These are phyloP conservation scores for Stichopus horrens DNA, from an alignment of 53 echinoderm and acorn worm genomes.

Conservation along the genomic window DNA sequence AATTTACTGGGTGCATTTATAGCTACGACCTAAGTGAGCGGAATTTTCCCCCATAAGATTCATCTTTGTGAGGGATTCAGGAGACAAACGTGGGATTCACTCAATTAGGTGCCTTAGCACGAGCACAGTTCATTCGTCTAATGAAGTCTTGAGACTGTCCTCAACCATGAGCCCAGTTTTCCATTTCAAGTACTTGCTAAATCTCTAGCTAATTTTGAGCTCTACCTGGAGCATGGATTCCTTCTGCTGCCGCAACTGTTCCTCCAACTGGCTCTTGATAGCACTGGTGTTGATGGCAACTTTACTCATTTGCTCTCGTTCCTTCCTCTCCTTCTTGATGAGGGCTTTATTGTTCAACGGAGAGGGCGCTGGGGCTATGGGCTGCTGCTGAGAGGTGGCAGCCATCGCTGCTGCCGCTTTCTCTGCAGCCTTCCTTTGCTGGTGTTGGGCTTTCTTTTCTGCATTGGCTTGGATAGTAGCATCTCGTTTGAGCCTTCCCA, in stretches of 20 bases:
- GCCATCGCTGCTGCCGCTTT: constrained; percentile 12
- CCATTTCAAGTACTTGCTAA: too few relatives aligned
- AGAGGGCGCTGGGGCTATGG: constrained; percentile 43
- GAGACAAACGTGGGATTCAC: too few relatives aligned
- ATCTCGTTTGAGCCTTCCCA: constrained; percentile 50
- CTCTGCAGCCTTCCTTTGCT: constrained; percentile 46
- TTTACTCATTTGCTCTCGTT: not conserved
- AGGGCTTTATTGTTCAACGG: constrained; percentile 31
- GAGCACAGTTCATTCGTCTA: too few relatives aligned
- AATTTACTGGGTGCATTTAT: too few relatives aligned
- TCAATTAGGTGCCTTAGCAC: too few relatives aligned
- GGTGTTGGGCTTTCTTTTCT: constrained; percentile 42
- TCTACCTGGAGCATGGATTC: constrained; percentile 43
- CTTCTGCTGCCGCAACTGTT: constrained; percentile 40
- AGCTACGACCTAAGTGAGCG: too few relatives aligned
- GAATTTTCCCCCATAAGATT: too few relatives aligned
- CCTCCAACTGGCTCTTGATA: constrained; percentile 42
- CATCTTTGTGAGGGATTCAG: too few relatives aligned
- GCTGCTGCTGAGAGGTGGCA: constrained; percentile 37
- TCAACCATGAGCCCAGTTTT: too few relatives aligned
- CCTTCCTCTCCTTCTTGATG: constrained; percentile 33
- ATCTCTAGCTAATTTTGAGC: too few relatives aligned
- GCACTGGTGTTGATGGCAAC: constrained; percentile 3
- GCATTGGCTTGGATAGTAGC: constrained; percentile 57
- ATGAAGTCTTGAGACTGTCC: too few relatives aligned